These are phyloP conservation scores for Lycaena phlaeas DNA, from an alignment of 2,888 invertebrate genomes.

Conservation along the genomic window DNA sequence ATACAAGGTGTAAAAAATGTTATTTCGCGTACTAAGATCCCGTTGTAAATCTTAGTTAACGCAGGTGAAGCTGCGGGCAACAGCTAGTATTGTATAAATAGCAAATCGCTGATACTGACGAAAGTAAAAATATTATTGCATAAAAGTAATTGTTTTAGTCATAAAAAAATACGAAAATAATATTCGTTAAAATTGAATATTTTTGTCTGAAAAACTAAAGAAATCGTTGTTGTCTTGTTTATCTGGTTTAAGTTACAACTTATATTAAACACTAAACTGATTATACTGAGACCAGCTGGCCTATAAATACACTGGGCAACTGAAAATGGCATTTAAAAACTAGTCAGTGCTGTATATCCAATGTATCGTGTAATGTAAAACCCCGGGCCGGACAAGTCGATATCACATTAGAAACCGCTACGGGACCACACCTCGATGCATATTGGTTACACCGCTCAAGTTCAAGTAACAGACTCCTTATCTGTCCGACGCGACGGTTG, in stretches of 20 bases:
- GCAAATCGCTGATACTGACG: too few relatives aligned
- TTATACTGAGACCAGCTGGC: not conserved
- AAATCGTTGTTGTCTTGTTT: not conserved
- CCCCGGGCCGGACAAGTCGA: constrained; percentile 39
- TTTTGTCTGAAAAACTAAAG: not conserved
- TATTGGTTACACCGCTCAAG: constrained; percentile 39
- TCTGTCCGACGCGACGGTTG: constrained; percentile 25
- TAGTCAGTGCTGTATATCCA: not conserved
- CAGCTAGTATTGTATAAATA: too few relatives aligned
- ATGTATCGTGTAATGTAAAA: constrained; percentile 29
- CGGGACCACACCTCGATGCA: constrained; percentile 37
- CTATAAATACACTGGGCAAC: not conserved
- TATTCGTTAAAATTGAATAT: too few relatives aligned
- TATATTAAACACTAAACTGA: not conserved
- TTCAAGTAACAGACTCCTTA: constrained; percentile 25
- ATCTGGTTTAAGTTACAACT: not conserved
- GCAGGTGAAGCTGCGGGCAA: too few relatives aligned
- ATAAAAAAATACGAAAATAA: too few relatives aligned
- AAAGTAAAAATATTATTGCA: too few relatives aligned
- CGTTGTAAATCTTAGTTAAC: too few relatives aligned
- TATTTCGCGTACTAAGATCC: too few relatives aligned
- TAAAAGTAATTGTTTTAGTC: too few relatives aligned
- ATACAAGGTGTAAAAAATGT: too few relatives aligned
- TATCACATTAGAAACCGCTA: constrained; percentile 53
- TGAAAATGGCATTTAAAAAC: not conserved